Evolutionary conservation across 1,140 invertebrate species (phyloP).

Genomic region (Drosophila mayri): DNA sequence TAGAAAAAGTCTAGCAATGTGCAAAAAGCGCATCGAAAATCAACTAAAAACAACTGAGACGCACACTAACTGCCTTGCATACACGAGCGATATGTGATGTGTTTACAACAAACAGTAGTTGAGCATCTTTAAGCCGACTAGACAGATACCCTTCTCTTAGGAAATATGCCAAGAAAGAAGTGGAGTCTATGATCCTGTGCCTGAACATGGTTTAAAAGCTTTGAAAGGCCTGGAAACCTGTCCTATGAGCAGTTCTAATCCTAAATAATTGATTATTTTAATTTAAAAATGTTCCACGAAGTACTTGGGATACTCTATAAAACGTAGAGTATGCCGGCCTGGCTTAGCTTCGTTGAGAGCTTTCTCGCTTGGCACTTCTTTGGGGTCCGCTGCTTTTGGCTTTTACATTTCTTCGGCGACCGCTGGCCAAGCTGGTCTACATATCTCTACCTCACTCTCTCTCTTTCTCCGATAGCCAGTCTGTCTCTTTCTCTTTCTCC

Average conservation of each 20-base stretch:
- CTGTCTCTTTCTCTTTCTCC: constrained; percentile 26
- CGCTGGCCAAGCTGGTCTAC: constrained; percentile 56
- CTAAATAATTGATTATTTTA: neutral
- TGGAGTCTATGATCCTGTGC: neutral
- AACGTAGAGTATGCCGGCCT: neutral
- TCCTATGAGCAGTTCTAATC: fast-evolving
- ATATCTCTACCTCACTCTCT: constrained; percentile 4
- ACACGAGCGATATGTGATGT: constrained; percentile 6
- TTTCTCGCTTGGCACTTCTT: constrained; percentile 53
- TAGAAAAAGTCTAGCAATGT: constrained; percentile 62
- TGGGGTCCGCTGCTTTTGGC: constrained; percentile 50
- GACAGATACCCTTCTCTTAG: neutral
- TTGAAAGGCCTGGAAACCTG: neutral
- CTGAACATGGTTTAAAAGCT: neutral
- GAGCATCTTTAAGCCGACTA: neutral
- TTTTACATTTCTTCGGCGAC: constrained; percentile 76
- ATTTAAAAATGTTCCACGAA: too few relatives aligned
- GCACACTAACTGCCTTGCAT: constrained; percentile 1
- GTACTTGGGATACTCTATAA: neutral
- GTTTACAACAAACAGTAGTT: constrained; percentile 39
- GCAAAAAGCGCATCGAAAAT: constrained; percentile 74
- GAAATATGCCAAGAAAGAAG: too few relatives aligned
- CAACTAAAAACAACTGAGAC: constrained; percentile 26
- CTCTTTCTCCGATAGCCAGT: constrained; percentile 16
- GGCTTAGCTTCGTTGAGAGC: constrained; percentile 25